Evolutionary conservation across 2,888 invertebrate species (phyloP).

Genomic region (Chirona hameri): DNA sequence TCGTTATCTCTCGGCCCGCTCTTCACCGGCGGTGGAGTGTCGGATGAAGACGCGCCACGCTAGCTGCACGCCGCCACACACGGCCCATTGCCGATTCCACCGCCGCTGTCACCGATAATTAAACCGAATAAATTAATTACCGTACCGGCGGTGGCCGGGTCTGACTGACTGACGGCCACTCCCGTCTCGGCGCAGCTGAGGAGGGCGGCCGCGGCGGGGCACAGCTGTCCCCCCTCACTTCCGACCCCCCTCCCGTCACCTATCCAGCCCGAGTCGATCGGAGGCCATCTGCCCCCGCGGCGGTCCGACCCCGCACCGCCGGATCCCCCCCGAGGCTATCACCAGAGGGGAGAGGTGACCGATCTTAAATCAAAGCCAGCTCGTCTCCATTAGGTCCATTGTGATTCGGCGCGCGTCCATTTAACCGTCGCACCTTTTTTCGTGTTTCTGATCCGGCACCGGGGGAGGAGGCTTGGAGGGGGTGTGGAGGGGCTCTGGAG

Average conservation of each 20-base stretch:
- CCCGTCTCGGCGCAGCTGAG: neutral
- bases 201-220: neutral
- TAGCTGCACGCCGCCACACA: no score
- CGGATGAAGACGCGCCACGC: no score
- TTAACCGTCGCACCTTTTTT: constrained; percentile 4
- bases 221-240: neutral
- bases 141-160: neutral
- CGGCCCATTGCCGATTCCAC: neutral
- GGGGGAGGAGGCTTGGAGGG: neutral
- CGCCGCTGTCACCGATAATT: neutral
- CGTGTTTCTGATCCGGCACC: neutral
- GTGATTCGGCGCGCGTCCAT: constrained; percentile 3
- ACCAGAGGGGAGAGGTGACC: no score
- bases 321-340: no score
- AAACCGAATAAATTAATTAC: constrained; percentile 25
- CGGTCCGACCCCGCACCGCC: no score
- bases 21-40: no score
- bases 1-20: no score
- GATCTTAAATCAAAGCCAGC: constrained; percentile 13
- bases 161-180: neutral
- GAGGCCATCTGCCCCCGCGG: no score
- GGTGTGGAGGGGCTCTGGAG: no score
- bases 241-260: no score
- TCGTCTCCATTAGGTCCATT: constrained; percentile 8
- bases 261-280: no score